Conservation (phyloP, 2,797 vertebrate species). For the Clarias fuscus region DNA sequence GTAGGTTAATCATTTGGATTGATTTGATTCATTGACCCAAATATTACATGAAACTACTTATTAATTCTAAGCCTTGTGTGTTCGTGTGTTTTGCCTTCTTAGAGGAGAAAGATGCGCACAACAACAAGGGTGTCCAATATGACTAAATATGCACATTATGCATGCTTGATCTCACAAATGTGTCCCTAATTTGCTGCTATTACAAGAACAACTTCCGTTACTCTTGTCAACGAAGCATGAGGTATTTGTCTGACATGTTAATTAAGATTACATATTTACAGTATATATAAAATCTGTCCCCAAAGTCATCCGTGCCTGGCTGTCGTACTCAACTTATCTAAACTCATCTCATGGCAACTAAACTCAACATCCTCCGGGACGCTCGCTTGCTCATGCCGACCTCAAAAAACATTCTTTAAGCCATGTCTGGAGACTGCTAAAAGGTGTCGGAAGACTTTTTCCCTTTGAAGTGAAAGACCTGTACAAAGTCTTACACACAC, state of each 20-base stretch:
- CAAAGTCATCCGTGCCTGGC: background rate
- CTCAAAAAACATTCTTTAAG: background rate
- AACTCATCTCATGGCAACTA: background rate
- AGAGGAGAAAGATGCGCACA: slow-evolving; percentile 6
- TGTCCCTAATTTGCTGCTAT: slow-evolving; percentile 7
- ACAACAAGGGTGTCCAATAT: slow-evolving; percentile 11
- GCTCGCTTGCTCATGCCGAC: background rate
- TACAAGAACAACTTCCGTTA: slow-evolving; percentile 15
- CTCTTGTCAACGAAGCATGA: slow-evolving; percentile 7
- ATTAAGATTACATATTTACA: slow-evolving; percentile 21
- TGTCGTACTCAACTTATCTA: background rate
- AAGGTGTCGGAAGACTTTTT: slow-evolving; percentile 5
- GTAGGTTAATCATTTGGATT: background rate
- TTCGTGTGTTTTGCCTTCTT: background rate
- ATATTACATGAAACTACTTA: background rate
- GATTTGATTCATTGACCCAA: background rate
- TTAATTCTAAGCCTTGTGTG: background rate
- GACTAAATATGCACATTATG: slow-evolving; percentile 16
- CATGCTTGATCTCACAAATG: slow-evolving; percentile 22
- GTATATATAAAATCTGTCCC: background rate
- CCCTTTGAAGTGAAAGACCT: slow-evolving; percentile 11
- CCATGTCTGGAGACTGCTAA: slow-evolving; percentile 6
- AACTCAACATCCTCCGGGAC: background rate
- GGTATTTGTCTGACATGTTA: slow-evolving; percentile 13
- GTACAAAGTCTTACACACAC: slow-evolving; percentile 20